Evolutionary conservation across 2,113 vertebrate species (phyloP).

Genomic region (Marcusenius ussheri): DNA sequence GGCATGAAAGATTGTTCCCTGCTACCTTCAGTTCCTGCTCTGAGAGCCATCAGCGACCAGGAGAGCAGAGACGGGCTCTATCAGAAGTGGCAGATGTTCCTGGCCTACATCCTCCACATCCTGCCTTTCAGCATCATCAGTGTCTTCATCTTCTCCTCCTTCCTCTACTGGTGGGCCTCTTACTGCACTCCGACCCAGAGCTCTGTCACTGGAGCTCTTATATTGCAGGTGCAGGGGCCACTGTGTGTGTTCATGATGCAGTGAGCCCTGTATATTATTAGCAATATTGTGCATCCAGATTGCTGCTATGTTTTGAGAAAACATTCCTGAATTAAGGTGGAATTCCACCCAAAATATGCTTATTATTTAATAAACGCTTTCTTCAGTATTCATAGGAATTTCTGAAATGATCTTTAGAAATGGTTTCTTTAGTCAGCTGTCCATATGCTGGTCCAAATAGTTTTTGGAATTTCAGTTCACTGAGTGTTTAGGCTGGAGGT

Average conservation of each 20-base stretch:
- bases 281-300: neutral
- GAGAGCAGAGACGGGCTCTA: conserved; percentile 91
- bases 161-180: conserved; percentile 81
- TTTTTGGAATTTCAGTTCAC: neutral
- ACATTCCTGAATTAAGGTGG: neutral
- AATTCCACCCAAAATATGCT: neutral
- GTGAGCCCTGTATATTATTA: neutral
- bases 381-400: neutral
- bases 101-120: conserved; percentile 82
- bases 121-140: conserved; percentile 84
- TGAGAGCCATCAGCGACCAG: conserved; percentile 82
- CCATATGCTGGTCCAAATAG: neutral
- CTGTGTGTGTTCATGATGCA: neutral
- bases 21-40: conserved; percentile 64
- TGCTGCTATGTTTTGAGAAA: neutral
- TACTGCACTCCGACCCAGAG: neutral
- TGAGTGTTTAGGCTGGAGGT: conserved; percentile 7
- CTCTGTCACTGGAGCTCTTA: neutral
- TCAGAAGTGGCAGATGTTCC: conserved; percentile 89
- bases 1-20: neutral
- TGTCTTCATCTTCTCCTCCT: conserved; percentile 68
- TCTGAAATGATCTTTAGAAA: neutral
- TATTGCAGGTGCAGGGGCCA: neutral
- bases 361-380: neutral
- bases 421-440: neutral